Base-by-base conservation (phyloP, 2,888 invertebrate genomes). In the Aricia artaxerxes region DNA sequence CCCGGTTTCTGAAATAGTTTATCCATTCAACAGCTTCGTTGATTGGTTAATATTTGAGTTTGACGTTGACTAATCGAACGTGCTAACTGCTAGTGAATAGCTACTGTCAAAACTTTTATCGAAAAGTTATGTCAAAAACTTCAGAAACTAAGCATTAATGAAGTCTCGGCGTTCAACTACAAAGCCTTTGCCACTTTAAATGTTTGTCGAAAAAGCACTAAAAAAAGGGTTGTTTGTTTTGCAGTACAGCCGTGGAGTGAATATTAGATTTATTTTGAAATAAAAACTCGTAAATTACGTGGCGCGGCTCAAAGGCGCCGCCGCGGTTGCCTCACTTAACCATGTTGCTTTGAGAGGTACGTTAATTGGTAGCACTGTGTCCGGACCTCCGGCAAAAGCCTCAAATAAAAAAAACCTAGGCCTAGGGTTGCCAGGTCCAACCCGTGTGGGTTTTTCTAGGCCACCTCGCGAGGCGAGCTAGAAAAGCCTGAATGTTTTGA, bases 261-360 rank as follows among this genome's bases (percentile, higher is more conserved):
- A 86, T 86, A 86, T 90, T 88, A 89, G 87, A 88, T 86, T 83
- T 86, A 85, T 85, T 85, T 84, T 88, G 84, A 89, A 90, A 90
- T 89, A 90, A 90, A 89, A 90, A 85, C 85, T 87, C 85, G 84
- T 83, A 83, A 84, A 85, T 82, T 82, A 82, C 83, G 85, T 85
- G 82, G 82, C 80, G 85, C 82, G 87, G 85, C 88, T 91, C 86
- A 92, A 91, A 92, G 90, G 85, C 83, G 86, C 90, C 91, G 91
- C 90, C 87, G 91, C 90, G 87, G 83, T 85, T 84, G 85, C 85
- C 84, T 85, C 86, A 86, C 86, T 89, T 85, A 86, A 87, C 87
- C 87, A 86, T 87, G 86, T 86, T 86, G 84, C 87, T 89, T 87
- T 87, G 87, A 89, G 86, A 89, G 87, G 85, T 84, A 89, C 91